Percentiles rank a stretch among this genome's conserved stretches.
phyloP scores from a whole-genome alignment of 2,797 vertebrate species.

The Darevskia mixta region DNA sequence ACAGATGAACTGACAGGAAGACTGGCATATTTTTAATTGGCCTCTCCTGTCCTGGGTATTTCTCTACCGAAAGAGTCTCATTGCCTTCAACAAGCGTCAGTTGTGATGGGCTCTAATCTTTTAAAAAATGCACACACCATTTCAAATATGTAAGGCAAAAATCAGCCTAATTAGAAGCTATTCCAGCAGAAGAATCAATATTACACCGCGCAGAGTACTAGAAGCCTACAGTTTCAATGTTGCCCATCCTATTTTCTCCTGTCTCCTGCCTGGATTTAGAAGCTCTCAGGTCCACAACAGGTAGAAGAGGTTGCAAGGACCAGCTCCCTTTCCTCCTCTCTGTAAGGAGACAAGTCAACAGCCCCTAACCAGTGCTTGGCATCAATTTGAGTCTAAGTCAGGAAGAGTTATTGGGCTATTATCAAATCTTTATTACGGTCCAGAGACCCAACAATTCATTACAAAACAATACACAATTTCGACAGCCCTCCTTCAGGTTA shows the following conservation, averaged over 20 bases:
- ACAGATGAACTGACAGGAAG: conserved; percentile 9
- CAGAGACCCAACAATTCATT: no score
- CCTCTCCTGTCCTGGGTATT: not conserved
- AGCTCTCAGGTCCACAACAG: not conserved
- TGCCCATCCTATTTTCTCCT: not conserved
- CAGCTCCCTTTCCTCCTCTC: not conserved
- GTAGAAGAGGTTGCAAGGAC: not conserved
- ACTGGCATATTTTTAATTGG: conserved; percentile 42
- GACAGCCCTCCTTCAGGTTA: no score
- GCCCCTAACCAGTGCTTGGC: not conserved
- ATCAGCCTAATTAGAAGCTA: not conserved
- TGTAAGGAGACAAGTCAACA: not conserved
- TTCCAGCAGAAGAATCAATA: not conserved
- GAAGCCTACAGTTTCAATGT: not conserved
- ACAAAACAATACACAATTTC: no score
- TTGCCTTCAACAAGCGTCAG: conserved; percentile 30
- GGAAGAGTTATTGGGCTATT: no score
- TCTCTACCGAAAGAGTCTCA: conserved; percentile 4
- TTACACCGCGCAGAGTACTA: not conserved
- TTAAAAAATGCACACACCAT: not conserved
- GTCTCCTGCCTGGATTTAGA: no score
- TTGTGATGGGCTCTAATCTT: conserved; percentile 19
- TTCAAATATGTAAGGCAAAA: conserved; percentile 21
- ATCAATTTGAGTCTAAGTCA: not conserved
- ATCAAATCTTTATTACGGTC: no score